Evolutionary conservation across 2,888 invertebrate genomes (phyloP), one percentile per base, ranked within the genome.

Genomic region (Scrobipalpa costella): DNA sequence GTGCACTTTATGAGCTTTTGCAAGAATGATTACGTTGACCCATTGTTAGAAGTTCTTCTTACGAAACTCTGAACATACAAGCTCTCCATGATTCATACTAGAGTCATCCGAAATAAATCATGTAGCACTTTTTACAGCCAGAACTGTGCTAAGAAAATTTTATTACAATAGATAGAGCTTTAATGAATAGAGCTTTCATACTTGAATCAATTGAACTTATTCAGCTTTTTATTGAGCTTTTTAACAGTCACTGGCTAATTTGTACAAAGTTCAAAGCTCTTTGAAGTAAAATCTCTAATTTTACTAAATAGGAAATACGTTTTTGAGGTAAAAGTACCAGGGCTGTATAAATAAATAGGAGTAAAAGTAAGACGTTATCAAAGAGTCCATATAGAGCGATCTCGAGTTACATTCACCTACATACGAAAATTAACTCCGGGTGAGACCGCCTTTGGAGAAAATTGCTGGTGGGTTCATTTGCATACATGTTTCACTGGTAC

Each of bases 301-400:
- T 21, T 50, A 17, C 44, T 34, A 34, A 55, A 55, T 34, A 34
- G 55, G 34, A 55, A 55, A 55, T 55, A 34, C 27, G 7, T 33
- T 1, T 34, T 55, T 2, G 15, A 15, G 34, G 36, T 61, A 64
- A 72, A 73, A 70, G 57, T 58, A 64, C 40, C 72, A 74, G 73
- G 75, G 76, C 72, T 68, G 68, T 69, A 64, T 70, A 67, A 69
- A 70, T 69, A 75, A 76, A 76, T 65, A 73, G 64, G 59, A 71
- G 64, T 64, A 71, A 76, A 77, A 72, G 69, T 67, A 69, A 68
- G 68, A 61, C 67, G 67, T 68, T 63, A 64, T 78, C 79, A 73
- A 76, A 71, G 50, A 66, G 55, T 52, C 33, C 15, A 34, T 36
- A 47, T 19, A 49, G 57, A 57, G 49, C 47, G 13, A 5, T 40